Base-by-base conservation (phyloP, 1,140 invertebrate genomes). In the Drosophila subobscura region DNA sequence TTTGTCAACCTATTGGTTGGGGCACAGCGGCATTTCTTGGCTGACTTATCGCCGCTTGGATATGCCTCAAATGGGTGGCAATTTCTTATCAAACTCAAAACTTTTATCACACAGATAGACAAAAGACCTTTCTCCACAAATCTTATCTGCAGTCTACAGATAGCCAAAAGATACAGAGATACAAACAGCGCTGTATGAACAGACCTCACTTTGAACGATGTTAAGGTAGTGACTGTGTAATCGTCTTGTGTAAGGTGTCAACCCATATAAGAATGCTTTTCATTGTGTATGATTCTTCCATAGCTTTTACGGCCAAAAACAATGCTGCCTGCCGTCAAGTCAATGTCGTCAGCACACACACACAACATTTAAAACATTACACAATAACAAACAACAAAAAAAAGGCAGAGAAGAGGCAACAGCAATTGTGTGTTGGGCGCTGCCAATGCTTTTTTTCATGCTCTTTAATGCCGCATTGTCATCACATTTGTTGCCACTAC, bases 391-490 rank as follows among this genome's bases (percentile, higher is more conserved):
- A n/a, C n/a, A n/a, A n/a, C n/a, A n/a, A n/a, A n/a, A 54, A 65
- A 70, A 45, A 52, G 55, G 57, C 52, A 57, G 16, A 42, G 44
- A 47, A 46, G 2, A 2, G 2, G 27, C 27, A 33, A 57, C 63
- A 60, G 60, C 47, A 47, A 68, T 58, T 54, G 66, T 20, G 16
- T 20, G 16, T 53, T 52, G 63, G 44, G 64, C 63, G 10, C 10
- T 37, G 4, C 10, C 3, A 12, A 37, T 37, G 33, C 3, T 37
- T 55, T 66, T 66, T 83, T 81, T 78, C 66, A 83, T 78, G 77
- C 65, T 76, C 75, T 79, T 80, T 76, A 80, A 80, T 76, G 77
- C 65, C 70, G 83, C 78, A 77, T 86, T 86, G 81, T 88, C 81
- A 86, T 86, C 83, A 74, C 70, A 81, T 86, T 85, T 86, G 67